Percentiles rank a stretch among this genome's conserved stretches.
Conservation (phyloP, 1,140 invertebrate genomes). For the Ectropis grisescens region DNA sequence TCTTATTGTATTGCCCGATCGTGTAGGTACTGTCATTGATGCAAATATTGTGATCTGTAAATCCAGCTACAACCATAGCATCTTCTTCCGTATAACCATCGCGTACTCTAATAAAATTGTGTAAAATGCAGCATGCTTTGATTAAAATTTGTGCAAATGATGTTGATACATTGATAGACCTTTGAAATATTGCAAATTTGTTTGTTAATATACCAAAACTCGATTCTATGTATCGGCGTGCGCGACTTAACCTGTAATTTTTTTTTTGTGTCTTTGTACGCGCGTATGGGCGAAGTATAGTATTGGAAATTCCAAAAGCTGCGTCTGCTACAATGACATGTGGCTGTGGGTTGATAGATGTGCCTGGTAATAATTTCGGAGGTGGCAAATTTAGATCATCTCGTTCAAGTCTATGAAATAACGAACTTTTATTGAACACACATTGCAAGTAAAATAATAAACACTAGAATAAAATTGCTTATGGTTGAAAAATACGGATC, state of each 20-base stretch:
- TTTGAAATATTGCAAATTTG: slow-evolving; percentile 3
- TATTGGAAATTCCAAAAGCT: slow-evolving; percentile 2
- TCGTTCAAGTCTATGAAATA: too few relatives aligned
- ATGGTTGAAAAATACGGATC: too few relatives aligned
- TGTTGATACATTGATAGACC: not conserved
- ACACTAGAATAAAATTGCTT: too few relatives aligned
- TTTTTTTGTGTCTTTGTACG: slow-evolving; percentile 1
- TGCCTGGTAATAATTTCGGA: not conserved
- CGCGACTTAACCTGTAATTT: slow-evolving; percentile 3
- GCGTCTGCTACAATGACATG: not conserved
- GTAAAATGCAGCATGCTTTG: slow-evolving; percentile 3
- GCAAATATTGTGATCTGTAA: not conserved
- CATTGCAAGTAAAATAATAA: too few relatives aligned
- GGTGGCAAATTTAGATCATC: not conserved
- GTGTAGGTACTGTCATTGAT: too few relatives aligned
- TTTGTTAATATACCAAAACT: slow-evolving; percentile 4
- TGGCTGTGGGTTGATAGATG: not conserved
- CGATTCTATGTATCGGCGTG: slow-evolving; percentile 3
- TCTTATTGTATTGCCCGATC: too few relatives aligned
- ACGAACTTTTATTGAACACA: too few relatives aligned
- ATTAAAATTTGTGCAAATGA: not conserved
- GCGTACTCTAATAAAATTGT: slow-evolving; percentile 2
- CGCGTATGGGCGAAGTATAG: not conserved
- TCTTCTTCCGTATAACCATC: slow-evolving; percentile 2
- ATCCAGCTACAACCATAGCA: not conserved